phyloP scores from a whole-genome alignment of 2,888 invertebrate species.

The Diadromus collaris region DNA sequence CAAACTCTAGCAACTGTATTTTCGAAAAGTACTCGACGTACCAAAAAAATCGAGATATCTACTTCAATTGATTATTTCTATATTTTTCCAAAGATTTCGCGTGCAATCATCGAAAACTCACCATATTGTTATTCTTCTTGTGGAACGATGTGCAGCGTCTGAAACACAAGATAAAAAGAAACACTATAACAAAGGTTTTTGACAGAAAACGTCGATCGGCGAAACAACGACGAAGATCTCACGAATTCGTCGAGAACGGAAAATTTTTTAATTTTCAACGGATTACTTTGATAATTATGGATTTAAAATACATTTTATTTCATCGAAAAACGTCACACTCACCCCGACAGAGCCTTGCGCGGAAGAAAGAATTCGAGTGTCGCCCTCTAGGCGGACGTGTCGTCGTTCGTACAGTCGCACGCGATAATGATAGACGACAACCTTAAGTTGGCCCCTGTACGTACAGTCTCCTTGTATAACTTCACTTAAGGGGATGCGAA shows the following conservation, averaged over 20 bases:
- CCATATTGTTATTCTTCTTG: constrained; percentile 58
- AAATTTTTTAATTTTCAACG: constrained; percentile 2
- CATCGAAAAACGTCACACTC: constrained; percentile 53
- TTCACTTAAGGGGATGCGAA: too few species aligned
- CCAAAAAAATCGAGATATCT: too few species aligned
- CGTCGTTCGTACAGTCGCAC: background rate
- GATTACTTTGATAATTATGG: constrained; percentile 57
- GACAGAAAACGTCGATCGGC: constrained; percentile 39
- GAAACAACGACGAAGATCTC: constrained; percentile 4
- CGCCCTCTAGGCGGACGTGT: constrained; percentile 25
- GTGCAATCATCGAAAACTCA: constrained; percentile 36
- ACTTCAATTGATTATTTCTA: background rate
- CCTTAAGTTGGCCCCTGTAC: background rate
- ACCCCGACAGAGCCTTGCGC: constrained; percentile 53
- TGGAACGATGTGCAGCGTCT: constrained; percentile 55
- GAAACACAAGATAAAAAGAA: constrained; percentile 34
- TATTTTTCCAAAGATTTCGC: background rate
- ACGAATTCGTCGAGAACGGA: background rate
- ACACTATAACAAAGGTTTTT: constrained; percentile 6
- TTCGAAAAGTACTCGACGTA: too few species aligned
- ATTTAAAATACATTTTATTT: constrained; percentile 45
- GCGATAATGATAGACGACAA: background rate
- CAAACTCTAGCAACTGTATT: background rate
- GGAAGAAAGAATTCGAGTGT: constrained; percentile 47
- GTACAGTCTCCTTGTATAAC: background rate